Conservation (phyloP, 1,140 invertebrate genomes). For the Bombus pascuorum region DNA sequence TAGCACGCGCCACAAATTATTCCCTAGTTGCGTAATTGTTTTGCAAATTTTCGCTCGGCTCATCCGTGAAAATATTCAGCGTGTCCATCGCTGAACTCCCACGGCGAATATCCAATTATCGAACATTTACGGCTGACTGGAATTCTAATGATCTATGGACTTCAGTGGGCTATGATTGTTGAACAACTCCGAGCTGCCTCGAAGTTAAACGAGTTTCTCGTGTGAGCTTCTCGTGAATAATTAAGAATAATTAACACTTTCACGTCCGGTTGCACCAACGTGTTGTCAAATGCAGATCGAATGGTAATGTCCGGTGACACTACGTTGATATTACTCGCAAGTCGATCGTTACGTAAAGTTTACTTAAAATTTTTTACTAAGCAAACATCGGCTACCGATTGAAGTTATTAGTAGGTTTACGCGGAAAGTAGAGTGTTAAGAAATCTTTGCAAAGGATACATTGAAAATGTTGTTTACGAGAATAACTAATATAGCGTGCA, state of each 20-base stretch:
- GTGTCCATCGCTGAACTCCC: conserved; percentile 16
- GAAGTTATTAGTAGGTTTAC: no score
- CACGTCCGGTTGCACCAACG: no score
- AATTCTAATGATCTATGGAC: conserved; percentile 47
- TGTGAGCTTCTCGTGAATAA: background rate
- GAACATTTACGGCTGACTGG: conserved; percentile 22
- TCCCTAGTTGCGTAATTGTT: conserved; percentile 37
- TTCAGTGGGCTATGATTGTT: background rate
- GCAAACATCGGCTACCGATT: no score
- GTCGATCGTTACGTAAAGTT: no score
- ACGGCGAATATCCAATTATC: conserved; percentile 42
- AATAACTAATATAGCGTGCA: no score
- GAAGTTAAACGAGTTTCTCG: conserved; percentile 4
- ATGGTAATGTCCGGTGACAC: no score
- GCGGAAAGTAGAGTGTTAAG: no score
- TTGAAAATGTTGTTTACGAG: no score
- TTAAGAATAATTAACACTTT: background rate
- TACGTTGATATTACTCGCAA: no score
- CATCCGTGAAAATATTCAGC: conserved; percentile 18
- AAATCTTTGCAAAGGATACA: no score
- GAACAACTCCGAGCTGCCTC: background rate
- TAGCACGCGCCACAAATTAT: conserved; percentile 1
- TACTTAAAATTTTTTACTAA: no score
- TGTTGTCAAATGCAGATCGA: no score
- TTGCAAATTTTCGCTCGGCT: conserved; percentile 24